A percentile compares a stretch with the other conserved stretches of the same genome.
These are phyloP conservation scores for Andrena trimmerana DNA, from an alignment of 2,888 invertebrate genomes.

Conservation along the genomic window DNA sequence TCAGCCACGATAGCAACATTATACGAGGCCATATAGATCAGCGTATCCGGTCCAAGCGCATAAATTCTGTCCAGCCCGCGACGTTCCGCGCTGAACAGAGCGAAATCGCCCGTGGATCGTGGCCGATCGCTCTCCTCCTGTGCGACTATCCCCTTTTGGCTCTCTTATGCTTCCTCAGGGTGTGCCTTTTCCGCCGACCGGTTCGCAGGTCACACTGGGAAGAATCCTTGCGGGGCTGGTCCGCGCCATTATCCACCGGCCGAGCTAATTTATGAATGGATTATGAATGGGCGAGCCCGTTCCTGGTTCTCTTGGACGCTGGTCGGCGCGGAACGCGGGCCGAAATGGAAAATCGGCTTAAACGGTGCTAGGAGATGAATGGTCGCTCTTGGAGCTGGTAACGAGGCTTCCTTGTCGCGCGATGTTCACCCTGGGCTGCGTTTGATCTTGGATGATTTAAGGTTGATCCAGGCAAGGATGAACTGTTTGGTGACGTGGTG, in stretches of 20 bases:
- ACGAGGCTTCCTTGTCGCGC: conserved; percentile 52
- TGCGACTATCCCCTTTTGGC: not conserved
- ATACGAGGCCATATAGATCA: conserved; percentile 64
- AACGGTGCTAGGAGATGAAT: conserved; percentile 55
- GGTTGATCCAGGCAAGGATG: not conserved
- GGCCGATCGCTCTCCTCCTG: conserved; percentile 35
- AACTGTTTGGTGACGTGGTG: not conserved
- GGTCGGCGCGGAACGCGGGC: conserved; percentile 35
- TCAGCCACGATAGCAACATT: conserved; percentile 54
- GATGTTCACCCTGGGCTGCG: conserved; percentile 5
- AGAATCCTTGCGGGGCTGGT: conserved; percentile 44
- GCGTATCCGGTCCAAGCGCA: conserved; percentile 51
- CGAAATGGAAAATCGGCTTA: conserved; percentile 67
- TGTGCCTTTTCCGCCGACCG: conserved; percentile 27
- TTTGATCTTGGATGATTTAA: conserved; percentile 39
- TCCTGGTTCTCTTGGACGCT: conserved; percentile 13
- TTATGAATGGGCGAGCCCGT: conserved; percentile 67
- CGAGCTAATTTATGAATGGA: conserved; percentile 73
- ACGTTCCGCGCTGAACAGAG: conserved; percentile 45
- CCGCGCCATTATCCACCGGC: conserved; percentile 65
- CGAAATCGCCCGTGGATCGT: conserved; percentile 58
- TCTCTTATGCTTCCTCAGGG: not conserved
- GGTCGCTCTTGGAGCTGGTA: conserved; percentile 25
- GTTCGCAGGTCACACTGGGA: conserved; percentile 64
- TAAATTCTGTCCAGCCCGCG: conserved; percentile 56